A percentile compares a stretch with the other conserved stretches of the same genome.
These are phyloP conservation scores for Oscarella lobularis DNA, from an alignment of 37 sponge, comb jelly and placozoan species.

Conservation along the genomic window DNA sequence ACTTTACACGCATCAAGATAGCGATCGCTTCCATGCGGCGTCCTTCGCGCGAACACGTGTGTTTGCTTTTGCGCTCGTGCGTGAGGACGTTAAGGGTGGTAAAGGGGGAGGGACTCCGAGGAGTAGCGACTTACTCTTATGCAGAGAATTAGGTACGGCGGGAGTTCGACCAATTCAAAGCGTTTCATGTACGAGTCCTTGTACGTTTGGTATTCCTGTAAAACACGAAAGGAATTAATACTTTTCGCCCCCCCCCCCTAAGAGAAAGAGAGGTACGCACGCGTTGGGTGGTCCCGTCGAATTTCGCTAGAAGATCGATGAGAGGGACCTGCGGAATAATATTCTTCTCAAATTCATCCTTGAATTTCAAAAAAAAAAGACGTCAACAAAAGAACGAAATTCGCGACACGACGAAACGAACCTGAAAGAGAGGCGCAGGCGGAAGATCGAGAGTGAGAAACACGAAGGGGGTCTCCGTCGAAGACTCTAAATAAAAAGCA, in stretches of 20 bases:
- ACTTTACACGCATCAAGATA: no score
- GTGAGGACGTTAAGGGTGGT: no score
- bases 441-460: slow-evolving; percentile 92
- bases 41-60: no score
- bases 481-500: slow-evolving; percentile 23
- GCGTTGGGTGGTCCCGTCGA: slow-evolving; percentile 65
- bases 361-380: neutral
- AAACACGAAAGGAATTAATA: neutral
- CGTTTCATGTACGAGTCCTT: slow-evolving; percentile 70
- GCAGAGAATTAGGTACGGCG: slow-evolving; percentile 83
- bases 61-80: no score
- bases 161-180: slow-evolving; percentile 83
- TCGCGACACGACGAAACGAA: slow-evolving; percentile 1
- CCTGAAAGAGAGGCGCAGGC: slow-evolving; percentile 82
- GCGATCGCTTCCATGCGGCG: no score
- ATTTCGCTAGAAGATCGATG: slow-evolving; percentile 76
- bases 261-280: slow-evolving; percentile 10
- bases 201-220: slow-evolving; percentile 87
- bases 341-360: slow-evolving; percentile 92
- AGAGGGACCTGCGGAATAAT: slow-evolving; percentile 92
- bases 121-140: slow-evolving; percentile 64
- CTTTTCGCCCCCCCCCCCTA: no score
- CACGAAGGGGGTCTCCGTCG: slow-evolving; percentile 57
- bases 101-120: no score
- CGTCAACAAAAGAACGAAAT: neutral